Conservation (phyloP, 1,140 invertebrate species). For the Meloidogyne hapla region DNA sequence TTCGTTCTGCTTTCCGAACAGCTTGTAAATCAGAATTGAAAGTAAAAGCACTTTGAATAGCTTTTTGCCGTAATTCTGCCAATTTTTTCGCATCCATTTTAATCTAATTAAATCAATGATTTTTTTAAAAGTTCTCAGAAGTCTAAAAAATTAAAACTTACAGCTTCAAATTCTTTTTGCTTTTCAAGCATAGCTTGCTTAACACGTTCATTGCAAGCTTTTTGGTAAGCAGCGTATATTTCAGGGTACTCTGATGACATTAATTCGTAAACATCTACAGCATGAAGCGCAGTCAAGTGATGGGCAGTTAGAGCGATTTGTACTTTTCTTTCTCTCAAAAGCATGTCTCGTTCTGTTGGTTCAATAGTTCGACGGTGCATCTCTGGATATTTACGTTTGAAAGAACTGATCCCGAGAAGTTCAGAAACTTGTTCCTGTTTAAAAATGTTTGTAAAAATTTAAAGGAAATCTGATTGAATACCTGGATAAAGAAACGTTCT, state of each 20-base stretch:
- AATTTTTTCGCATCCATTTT: slow-evolving; percentile 41
- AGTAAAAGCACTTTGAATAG: slow-evolving; percentile 34
- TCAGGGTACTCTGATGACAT: slow-evolving; percentile 41
- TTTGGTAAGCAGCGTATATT: slow-evolving; percentile 47
- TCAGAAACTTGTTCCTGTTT: slow-evolving; percentile 46
- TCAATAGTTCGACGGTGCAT: slow-evolving; percentile 36
- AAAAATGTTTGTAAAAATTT: no score
- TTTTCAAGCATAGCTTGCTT: slow-evolving; percentile 39
- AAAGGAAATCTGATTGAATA: slow-evolving; percentile 1
- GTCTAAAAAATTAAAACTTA: background rate
- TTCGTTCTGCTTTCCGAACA: slow-evolving; percentile 22
- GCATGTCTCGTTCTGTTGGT: slow-evolving; percentile 35
- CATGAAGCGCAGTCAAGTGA: slow-evolving; percentile 36
- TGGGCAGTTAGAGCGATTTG: slow-evolving; percentile 25
- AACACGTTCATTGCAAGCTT: slow-evolving; percentile 31
- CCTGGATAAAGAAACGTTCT: slow-evolving; percentile 33
- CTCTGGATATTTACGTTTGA: slow-evolving; percentile 50
- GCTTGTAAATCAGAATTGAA: slow-evolving; percentile 37
- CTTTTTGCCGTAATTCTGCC: slow-evolving; percentile 38
- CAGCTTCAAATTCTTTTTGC: slow-evolving; percentile 40
- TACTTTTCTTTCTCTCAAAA: slow-evolving; percentile 34
- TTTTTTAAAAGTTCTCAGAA: background rate
- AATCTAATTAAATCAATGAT: slow-evolving; percentile 24
- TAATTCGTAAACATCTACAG: slow-evolving; percentile 40
- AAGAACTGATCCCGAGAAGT: slow-evolving; percentile 42